These are phyloP conservation scores for Drosophila yakuba DNA, from an alignment of 1,140 invertebrate species.

Conservation along the genomic window DNA sequence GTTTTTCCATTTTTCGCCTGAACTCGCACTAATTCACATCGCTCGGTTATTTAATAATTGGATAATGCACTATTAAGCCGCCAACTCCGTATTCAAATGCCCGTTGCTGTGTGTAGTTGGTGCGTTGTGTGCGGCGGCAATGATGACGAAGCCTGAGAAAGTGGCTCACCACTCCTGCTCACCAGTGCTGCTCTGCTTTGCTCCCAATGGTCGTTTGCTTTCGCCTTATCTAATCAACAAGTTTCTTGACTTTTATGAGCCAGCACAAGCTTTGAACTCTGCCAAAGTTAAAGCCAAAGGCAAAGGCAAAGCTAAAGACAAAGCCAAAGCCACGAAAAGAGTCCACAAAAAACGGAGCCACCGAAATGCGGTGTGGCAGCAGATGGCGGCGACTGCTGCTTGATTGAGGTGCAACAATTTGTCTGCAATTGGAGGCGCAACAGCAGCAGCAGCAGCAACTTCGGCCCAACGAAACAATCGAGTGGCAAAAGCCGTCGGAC, in stretches of 20 bases:
- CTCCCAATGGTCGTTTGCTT: slow-evolving; percentile 35
- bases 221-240: slow-evolving; percentile 77
- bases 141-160: slow-evolving; percentile 59
- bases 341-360: neutral
- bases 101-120: slow-evolving; percentile 19
- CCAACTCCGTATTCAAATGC: slow-evolving; percentile 25
- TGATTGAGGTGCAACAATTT: slow-evolving; percentile 81
- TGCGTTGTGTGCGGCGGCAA: slow-evolving; percentile 9
- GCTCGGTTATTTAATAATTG: slow-evolving; percentile 19
- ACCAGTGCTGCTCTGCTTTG: slow-evolving; percentile 9
- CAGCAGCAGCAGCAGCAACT: slow-evolving; percentile 28
- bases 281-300: slow-evolving; percentile 14
- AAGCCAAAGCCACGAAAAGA: neutral
- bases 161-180: slow-evolving; percentile 42
- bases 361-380: slow-evolving; percentile 28
- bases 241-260: slow-evolving; percentile 67
- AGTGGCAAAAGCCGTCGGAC: slow-evolving; percentile 70
- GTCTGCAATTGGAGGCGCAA: slow-evolving; percentile 68
- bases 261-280: slow-evolving; percentile 44
- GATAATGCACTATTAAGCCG: slow-evolving; percentile 2
- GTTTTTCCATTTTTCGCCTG: neutral
- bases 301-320: neutral
- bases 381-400: slow-evolving; percentile 59
- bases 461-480: slow-evolving; percentile 51
- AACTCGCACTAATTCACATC: neutral